Evolutionary conservation across 2,113 vertebrate genomes (phyloP).

Genomic region (Cyphomyrus plagiostoma): DNA sequence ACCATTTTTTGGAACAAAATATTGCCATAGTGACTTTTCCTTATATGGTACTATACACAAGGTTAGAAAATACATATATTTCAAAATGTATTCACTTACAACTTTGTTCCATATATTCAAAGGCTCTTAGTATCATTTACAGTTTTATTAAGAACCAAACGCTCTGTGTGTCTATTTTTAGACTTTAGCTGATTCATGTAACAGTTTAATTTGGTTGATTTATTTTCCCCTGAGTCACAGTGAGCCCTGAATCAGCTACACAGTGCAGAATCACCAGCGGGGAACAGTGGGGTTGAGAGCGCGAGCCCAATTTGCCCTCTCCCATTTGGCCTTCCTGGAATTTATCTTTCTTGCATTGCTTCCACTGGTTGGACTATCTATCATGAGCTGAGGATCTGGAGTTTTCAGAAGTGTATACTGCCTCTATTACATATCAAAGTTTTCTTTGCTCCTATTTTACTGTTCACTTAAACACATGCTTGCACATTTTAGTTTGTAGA

Average conservation of each 20-base stretch:
- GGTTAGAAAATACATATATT: background rate
- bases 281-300: constrained; percentile 24
- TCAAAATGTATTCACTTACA: background rate
- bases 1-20: background rate
- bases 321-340: background rate
- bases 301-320: constrained; percentile 30
- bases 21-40: background rate
- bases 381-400: background rate
- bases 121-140: background rate
- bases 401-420: background rate
- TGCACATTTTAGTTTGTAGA: background rate
- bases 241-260: constrained; percentile 34
- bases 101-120: background rate
- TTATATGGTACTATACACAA: background rate
- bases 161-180: constrained; percentile 26
- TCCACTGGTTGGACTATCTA: background rate
- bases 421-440: background rate
- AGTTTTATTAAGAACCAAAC: background rate
- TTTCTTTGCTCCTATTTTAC: background rate
- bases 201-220: constrained; percentile 34
- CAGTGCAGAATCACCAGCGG: constrained; percentile 57
- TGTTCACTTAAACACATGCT: background rate
- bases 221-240: constrained; percentile 49
- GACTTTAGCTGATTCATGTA: constrained; percentile 41
- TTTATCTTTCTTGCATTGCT: background rate